Evolutionary conservation across 1,140 invertebrate genomes (phyloP).

Genomic region (Lucilia sericata): DNA sequence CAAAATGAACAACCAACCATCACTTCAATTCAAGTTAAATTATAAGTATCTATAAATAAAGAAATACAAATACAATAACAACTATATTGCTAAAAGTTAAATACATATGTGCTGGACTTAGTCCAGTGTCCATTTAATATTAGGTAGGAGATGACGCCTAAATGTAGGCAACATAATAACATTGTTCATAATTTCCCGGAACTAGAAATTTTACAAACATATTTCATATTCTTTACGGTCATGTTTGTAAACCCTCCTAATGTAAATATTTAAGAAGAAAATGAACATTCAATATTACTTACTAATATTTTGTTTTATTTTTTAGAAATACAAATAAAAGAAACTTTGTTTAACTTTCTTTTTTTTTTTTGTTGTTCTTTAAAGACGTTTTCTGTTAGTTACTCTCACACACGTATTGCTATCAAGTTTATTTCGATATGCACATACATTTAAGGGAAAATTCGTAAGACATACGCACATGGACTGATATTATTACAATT

Average conservation of each 20-base stretch:
- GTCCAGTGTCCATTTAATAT: background rate
- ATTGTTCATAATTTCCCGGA: no score
- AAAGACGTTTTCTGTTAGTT: background rate
- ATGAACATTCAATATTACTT: background rate
- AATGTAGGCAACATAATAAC: no score
- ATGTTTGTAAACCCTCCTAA: background rate
- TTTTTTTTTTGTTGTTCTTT: background rate
- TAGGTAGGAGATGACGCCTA: background rate
- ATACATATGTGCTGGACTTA: background rate
- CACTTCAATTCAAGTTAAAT: background rate
- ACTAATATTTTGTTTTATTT: background rate
- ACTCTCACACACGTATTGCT: background rate
- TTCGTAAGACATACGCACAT: background rate
- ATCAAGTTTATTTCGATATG: background rate
- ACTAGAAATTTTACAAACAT: no score
- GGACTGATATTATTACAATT: background rate
- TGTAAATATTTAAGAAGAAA: background rate
- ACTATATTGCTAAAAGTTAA: background rate
- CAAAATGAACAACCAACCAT: background rate
- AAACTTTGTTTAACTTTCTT: background rate
- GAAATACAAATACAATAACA: background rate
- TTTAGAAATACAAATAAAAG: background rate
- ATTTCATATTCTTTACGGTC: no score
- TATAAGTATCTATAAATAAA: background rate
- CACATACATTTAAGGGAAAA: background rate